Base-by-base conservation (phyloP, 2,113 vertebrate species). In the Psilopogon haemacephalus region DNA sequence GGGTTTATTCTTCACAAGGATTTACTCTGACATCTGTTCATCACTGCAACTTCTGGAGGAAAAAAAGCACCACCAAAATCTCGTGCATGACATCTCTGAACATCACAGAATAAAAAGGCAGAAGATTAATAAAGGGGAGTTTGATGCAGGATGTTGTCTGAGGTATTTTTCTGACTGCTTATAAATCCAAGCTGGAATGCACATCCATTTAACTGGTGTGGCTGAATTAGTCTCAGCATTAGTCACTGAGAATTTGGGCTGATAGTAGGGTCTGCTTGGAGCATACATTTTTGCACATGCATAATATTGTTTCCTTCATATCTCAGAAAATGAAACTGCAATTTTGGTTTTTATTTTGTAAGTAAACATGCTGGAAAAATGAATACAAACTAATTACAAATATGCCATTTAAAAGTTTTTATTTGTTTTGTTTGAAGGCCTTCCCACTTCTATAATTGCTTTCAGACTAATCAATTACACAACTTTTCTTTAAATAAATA, bases 401-500 rank as follows among this genome's bases (percentile, higher is more conserved):
- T 86, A 28, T 28, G 37, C 27, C 21, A 24, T 60, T 84, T 50
- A 63, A 70, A 85, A 73, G 50, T 50, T 50, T 46, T 46, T 10
- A 11, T 46, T 50, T 24, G 48, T 24, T 16, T 80, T 67, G 9
- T 83, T 76, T 93, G 82, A 93, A 88, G 79, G 37, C 50, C 90
- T 93, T 95, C 56, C 65, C 75, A 93, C 50, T 19, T 85, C 85
- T 78, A 15, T 84, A 94, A 72, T 82, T 95, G 30, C 71, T 86
- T 21, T 52, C 35, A 79, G 54, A 56, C 68, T 71, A 84, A 92
- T 93, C 80, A 93, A 52, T 93, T 92, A 65, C 42, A 90, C n/a
- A 76, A 59, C 79, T 77, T 81, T 37, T 88, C n/a, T 82, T 84
- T 65, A 40, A 70, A 84, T 52, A 88, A 75, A 94, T 82, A 85